Percentiles rank a stretch among this genome's conserved stretches.
These are phyloP conservation scores for Pelagia noctiluca DNA, from an alignment of 30 jellyfish, hydroid and myxozoan genomes.

Conservation along the genomic window DNA sequence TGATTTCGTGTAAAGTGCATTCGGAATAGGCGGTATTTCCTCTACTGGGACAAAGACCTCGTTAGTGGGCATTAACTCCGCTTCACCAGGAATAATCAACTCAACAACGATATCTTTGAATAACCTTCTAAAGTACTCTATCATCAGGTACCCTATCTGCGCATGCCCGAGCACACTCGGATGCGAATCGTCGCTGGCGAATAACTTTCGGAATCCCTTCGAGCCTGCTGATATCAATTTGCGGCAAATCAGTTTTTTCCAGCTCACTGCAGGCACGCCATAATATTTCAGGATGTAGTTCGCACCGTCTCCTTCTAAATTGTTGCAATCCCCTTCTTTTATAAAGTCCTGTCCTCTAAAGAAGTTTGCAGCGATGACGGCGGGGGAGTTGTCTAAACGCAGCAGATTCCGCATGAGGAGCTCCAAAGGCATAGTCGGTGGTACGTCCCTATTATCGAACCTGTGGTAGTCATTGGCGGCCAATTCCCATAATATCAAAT, in stretches of 20 bases:
- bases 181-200: constrained; percentile 90
- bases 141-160: constrained; percentile 86
- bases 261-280: constrained; percentile 87
- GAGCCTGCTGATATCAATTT: constrained; percentile 78
- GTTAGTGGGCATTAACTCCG: constrained; percentile 57
- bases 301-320: constrained; percentile 95
- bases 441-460: constrained; percentile 95
- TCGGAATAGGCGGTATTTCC: constrained; percentile 64
- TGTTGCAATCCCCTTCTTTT: constrained; percentile 88
- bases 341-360: constrained; percentile 94
- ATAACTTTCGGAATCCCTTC: constrained; percentile 72
- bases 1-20: constrained; percentile 77
- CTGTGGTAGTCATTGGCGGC: constrained; percentile 97
- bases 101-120: constrained; percentile 78
- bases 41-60: constrained; percentile 67
- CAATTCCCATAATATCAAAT: constrained; percentile 89
- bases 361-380: constrained; percentile 83
- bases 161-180: constrained; percentile 98
- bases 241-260: constrained; percentile 88
- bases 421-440: constrained; percentile 96
- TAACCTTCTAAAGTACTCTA: constrained; percentile 79
- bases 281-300: constrained; percentile 76
- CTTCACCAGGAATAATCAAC: constrained; percentile 67
- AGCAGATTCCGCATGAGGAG: constrained; percentile 74
- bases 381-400: constrained; percentile 83